Percentiles rank a stretch among this genome's conserved stretches.
Evolutionary conservation across 2,888 invertebrate genomes (phyloP).

Genomic region (Xestia xanthographa): DNA sequence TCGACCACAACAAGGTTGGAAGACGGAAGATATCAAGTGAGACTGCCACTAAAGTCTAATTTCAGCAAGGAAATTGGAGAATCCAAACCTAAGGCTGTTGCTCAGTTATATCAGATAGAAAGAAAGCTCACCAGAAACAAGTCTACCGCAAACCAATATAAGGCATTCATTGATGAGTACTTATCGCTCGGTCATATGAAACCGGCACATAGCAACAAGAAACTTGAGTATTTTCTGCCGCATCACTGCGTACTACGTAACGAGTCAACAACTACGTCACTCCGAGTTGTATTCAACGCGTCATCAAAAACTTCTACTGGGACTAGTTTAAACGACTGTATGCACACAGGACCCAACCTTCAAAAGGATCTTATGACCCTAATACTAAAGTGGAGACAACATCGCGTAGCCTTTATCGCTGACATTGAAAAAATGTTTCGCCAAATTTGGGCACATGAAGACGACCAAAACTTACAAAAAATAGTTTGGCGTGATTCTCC

Average conservation of each 20-base stretch:
- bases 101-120: neutral
- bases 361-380: neutral
- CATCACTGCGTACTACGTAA: conserved; percentile 2
- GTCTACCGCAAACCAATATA: neutral
- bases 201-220: neutral
- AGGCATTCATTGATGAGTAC: conserved; percentile 1
- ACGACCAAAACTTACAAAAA: conserved; percentile 5
- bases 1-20: neutral
- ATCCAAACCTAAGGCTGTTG: neutral
- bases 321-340: neutral
- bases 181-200: conserved; percentile 1
- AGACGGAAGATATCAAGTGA: neutral
- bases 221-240: neutral
- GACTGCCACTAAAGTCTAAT: neutral
- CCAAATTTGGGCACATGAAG: neutral
- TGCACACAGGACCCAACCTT: conserved; percentile 1
- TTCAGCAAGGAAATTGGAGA: conserved; percentile 1
- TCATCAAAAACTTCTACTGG: neutral
- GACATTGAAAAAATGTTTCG: neutral
- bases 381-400: neutral
- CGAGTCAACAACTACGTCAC: neutral
- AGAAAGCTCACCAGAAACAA: neutral
- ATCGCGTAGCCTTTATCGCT: neutral
- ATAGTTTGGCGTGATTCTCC: conserved; percentile 12
- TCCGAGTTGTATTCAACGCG: neutral